Evolutionary conservation across 2,797 vertebrate species (phyloP).

Genomic region (Mus spretus): DNA sequence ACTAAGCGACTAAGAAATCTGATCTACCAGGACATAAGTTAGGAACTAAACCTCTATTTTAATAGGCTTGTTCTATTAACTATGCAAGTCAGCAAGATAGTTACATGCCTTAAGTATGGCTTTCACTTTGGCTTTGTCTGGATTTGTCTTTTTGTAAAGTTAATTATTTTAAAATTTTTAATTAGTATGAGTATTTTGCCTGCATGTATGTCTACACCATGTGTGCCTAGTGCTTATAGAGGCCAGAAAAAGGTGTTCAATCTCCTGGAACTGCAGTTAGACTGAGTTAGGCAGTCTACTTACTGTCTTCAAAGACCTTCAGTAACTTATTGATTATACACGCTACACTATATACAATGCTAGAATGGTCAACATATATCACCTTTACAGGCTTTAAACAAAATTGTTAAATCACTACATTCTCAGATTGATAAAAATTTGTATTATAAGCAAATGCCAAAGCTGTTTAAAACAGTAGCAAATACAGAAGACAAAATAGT

Average conservation of each 20-base stretch:
- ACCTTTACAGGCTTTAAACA: not conserved
- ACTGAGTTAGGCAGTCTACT: constrained; percentile 33
- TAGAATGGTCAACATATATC: not conserved
- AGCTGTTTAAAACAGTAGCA: constrained; percentile 43
- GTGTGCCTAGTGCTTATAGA: not conserved
- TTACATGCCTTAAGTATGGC: not conserved
- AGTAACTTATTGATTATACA: constrained; percentile 29
- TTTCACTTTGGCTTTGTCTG: not conserved
- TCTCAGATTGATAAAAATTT: constrained; percentile 43
- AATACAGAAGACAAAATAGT: not conserved
- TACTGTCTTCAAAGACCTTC: constrained; percentile 30
- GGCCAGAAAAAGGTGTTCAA: not conserved
- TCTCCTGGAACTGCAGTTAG: not conserved
- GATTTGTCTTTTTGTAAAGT: not conserved
- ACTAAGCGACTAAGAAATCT: not conserved
- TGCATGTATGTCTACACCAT: not conserved
- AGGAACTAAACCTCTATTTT: not conserved
- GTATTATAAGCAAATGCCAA: constrained; percentile 11
- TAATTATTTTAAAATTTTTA: not conserved
- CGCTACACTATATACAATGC: not conserved
- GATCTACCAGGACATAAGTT: constrained; percentile 1
- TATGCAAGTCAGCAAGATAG: constrained; percentile 36
- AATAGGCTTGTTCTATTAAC: constrained; percentile 36
- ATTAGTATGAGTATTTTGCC: not conserved
- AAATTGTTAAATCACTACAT: not conserved